A percentile compares a stretch with the other conserved stretches of the same genome.
Conservation (phyloP, 2,888 invertebrate species). For the Neoaliturus tenellus region DNA sequence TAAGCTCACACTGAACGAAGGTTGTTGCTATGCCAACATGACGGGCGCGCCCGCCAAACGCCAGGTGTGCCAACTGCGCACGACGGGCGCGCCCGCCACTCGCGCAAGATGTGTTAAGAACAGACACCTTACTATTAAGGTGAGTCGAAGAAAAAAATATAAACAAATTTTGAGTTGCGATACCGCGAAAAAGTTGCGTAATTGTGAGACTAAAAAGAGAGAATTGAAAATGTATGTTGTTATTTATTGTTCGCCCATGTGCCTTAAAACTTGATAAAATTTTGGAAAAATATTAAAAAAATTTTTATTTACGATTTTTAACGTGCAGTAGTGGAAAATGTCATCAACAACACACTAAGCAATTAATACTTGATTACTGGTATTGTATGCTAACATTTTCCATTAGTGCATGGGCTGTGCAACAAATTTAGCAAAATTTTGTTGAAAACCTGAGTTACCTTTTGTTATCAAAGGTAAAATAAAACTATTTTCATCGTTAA, state of each 20-base stretch:
- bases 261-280: conserved; percentile 39
- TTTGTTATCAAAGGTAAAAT: conserved; percentile 33
- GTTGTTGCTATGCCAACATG: too few relatives aligned
- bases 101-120: too few relatives aligned
- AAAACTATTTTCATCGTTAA: not conserved
- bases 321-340: conserved; percentile 71
- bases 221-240: conserved; percentile 19
- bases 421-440: conserved; percentile 24
- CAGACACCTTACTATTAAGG: too few relatives aligned
- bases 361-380: conserved; percentile 32
- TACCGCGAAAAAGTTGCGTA: conserved; percentile 72
- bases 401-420: conserved; percentile 35
- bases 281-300: conserved; percentile 17
- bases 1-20: too few relatives aligned
- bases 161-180: conserved; percentile 29
- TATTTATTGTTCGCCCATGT: conserved; percentile 22
- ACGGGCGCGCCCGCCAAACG: too few relatives aligned
- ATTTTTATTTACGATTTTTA: conserved; percentile 74
- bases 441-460: not conserved
- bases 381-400: conserved; percentile 20
- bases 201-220: conserved; percentile 23
- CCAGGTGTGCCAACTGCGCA: too few relatives aligned
- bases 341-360: conserved; percentile 20
- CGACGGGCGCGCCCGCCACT: too few relatives aligned
- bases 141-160: too few relatives aligned